These are phyloP conservation scores for Phenacoccus solenopsis DNA, from an alignment of 1,140 invertebrate genomes.

Conservation along the genomic window DNA sequence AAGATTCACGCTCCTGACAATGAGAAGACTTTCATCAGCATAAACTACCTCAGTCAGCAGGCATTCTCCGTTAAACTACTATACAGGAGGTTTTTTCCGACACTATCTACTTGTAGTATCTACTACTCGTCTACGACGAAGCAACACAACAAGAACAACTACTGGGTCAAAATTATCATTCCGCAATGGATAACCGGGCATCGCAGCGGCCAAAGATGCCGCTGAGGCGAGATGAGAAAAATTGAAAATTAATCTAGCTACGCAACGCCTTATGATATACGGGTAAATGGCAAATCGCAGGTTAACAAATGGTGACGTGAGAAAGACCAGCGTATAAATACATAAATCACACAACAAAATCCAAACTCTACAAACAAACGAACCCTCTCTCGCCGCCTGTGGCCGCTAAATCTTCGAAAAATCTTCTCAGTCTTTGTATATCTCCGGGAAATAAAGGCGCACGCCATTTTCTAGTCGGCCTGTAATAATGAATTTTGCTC, in stretches of 20 bases:
- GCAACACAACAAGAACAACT: not conserved
- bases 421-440: slow-evolving; percentile 54
- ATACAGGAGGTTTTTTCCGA: no score
- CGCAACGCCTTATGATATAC: not conserved
- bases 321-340: not conserved
- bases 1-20: no score
- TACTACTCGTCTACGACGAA: not conserved
- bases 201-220: no score
- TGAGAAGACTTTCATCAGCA: no score
- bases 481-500: slow-evolving; percentile 23
- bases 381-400: slow-evolving; percentile 21
- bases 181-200: no score
- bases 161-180: not conserved
- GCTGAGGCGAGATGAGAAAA: no score
- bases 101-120: no score
- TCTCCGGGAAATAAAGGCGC: slow-evolving; percentile 40
- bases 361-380: not conserved
- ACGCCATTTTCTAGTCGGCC: slow-evolving; percentile 24
- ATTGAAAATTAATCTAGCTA: not conserved
- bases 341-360: not conserved
- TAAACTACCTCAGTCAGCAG: no score
- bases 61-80: no score
- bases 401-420: slow-evolving; percentile 43
- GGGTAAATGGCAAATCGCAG: not conserved
- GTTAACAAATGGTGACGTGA: not conserved